Evolutionary conservation across 2,113 vertebrate genomes (phyloP), one percentile per base, ranked within the genome.

Genomic region (Sclerurus mexicanus): DNA sequence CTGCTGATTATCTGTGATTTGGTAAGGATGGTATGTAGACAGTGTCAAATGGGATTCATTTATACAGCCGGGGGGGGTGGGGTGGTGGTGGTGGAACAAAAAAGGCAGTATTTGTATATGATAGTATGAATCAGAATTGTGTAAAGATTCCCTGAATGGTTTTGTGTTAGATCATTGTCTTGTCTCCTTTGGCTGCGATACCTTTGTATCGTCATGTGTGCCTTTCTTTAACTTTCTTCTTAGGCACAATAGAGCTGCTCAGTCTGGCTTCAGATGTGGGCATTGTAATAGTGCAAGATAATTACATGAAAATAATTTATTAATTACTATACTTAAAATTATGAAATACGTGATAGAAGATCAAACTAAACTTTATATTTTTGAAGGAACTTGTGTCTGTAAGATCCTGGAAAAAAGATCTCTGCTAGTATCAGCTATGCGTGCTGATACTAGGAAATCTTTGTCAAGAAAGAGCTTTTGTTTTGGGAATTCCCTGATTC

Each of bases 11-110:
- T 88, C 75, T 3, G 7, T 52, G 49, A 3, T 76, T 87, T 16
- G 4, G 16, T 52, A 64, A 42, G 14, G 37, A 18, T 52, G 16
- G 22, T 67, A 10, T 30, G 30, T 69, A 63, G 60, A 30, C n/a
- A 56, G 37, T 35, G 14, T 53, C 56, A 82, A 27, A n/a, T 66
- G 22, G 31, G 14, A 62, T 1, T 3, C 18, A 13, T 78, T 76
- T 81, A 40, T 60, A 42, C 3, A 50, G 42, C 31, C 8, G 5
- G 40, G 1, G 10, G 9, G 2, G 23, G 37, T 3, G 2, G 0
- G 1, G 9, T n/a, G n/a, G n/a, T n/a, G n/a, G n/a, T n/a, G 10
- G 9, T 8, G 15, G 11, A 3, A 17, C 8, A 1, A 24, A 33
- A 30, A n/a, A 27, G 7, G 3, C 24, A 72, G 13, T 62, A 44